phyloP scores from a whole-genome alignment of 2,113 vertebrate genomes.

The Mohoua ochrocephala region DNA sequence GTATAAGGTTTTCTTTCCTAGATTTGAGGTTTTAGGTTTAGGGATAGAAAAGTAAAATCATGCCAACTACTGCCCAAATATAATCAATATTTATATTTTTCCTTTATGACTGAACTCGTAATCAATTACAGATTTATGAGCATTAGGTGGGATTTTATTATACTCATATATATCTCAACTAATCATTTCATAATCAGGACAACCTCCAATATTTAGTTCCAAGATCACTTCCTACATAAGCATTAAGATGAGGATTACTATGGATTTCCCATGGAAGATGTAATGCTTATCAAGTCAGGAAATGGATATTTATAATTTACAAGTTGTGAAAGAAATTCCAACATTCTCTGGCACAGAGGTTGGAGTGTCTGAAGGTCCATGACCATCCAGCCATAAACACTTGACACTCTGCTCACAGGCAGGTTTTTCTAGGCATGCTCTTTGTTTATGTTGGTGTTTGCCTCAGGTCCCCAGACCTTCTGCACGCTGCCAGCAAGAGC shows the following conservation, averaged over 20 bases:
- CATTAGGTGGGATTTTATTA: constrained; percentile 11
- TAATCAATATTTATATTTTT: constrained; percentile 21
- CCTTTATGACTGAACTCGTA: background rate
- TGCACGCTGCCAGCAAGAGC: background rate
- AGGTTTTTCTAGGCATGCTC: background rate
- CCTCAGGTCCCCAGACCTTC: background rate
- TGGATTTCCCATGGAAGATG: constrained; percentile 3
- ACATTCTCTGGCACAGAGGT: background rate
- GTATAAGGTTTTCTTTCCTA: background rate
- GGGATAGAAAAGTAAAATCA: background rate
- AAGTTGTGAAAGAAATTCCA: background rate
- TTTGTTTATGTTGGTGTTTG: background rate
- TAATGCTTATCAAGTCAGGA: constrained; percentile 6
- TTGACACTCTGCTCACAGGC: background rate
- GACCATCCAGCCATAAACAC: background rate
- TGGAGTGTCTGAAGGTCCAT: background rate
- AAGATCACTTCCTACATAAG: background rate
- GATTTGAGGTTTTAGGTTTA: background rate
- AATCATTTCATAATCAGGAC: constrained; percentile 6
- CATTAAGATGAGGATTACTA: background rate
- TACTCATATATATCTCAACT: background rate
- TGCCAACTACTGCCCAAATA: background rate
- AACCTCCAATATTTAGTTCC: background rate
- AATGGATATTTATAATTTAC: background rate
- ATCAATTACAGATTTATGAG: constrained; percentile 24